Conservation (phyloP, 2,888 invertebrate genomes). For the Euphydryas editha region DNA sequence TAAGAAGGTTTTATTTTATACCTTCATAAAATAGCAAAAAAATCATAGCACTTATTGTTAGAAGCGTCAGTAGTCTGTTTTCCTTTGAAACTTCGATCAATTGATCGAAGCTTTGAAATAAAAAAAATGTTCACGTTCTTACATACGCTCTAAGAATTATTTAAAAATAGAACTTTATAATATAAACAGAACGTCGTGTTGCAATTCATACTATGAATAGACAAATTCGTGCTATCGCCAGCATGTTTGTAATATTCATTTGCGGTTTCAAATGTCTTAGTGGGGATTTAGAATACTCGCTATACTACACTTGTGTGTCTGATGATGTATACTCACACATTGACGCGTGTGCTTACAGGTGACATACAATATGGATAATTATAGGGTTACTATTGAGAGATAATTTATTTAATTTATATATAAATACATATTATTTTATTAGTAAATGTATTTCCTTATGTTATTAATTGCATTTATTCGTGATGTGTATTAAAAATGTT, state of each 20-base stretch:
- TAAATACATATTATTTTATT: no score
- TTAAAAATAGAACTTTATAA: conserved; percentile 8
- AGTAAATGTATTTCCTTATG: no score
- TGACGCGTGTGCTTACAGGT: conserved; percentile 14
- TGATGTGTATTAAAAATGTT: no score
- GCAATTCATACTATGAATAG: conserved; percentile 30
- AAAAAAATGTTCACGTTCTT: background rate
- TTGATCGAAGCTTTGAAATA: no score
- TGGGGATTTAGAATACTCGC: conserved; percentile 33
- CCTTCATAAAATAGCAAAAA: no score
- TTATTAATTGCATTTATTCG: no score
- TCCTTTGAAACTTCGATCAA: no score
- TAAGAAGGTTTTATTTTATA: no score
- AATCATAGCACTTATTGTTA: no score
- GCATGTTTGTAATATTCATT: conserved; percentile 38
- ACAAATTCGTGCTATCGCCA: conserved; percentile 30
- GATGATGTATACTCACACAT: conserved; percentile 20
- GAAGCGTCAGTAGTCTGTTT: background rate
- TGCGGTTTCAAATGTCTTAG: conserved; percentile 41
- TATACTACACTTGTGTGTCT: conserved; percentile 34
- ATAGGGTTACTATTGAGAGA: background rate
- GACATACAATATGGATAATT: conserved; percentile 16
- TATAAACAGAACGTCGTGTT: conserved; percentile 20
- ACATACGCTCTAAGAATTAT: background rate
- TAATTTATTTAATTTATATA: background rate